Conservation (phyloP, 2,888 invertebrate species). For the Peribatodes rhomboidaria region DNA sequence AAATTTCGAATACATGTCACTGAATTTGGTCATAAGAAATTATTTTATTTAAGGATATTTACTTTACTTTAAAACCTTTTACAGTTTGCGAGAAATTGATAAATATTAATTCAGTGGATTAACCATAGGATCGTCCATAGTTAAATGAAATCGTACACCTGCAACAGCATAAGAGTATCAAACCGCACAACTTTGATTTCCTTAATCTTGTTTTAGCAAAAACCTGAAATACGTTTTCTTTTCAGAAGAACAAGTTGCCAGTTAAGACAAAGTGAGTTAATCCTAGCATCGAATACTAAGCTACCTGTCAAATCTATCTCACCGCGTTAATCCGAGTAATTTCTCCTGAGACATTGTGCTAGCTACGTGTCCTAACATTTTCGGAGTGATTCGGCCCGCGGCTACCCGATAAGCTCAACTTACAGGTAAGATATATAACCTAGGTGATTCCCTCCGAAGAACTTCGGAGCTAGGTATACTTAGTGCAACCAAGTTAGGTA, state of each 20-base stretch:
- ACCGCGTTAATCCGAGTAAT: not conserved
- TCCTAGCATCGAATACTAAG: not conserved
- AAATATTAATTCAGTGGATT: too few relatives aligned
- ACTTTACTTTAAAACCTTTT: too few relatives aligned
- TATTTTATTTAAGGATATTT: not conserved
- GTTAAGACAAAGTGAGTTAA: too few relatives aligned
- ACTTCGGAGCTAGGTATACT: too few relatives aligned
- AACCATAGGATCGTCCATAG: too few relatives aligned
- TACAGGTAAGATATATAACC: not conserved
- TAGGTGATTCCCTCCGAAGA: not conserved
- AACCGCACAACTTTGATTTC: too few relatives aligned
- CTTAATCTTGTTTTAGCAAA: too few relatives aligned
- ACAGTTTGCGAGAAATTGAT: too few relatives aligned
- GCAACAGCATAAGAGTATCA: too few relatives aligned
- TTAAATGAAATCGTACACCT: too few relatives aligned
- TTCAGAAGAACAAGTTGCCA: too few relatives aligned
- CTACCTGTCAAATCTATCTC: not conserved
- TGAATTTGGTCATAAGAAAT: not conserved
- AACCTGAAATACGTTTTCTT: too few relatives aligned
- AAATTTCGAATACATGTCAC: not conserved
- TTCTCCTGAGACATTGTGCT: conserved; percentile 13
- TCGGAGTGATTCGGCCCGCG: not conserved
- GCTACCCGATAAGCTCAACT: not conserved
- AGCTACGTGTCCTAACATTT: not conserved
- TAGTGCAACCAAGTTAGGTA: not conserved